These are phyloP conservation scores for Lutjanus campechanus DNA, from an alignment of 2,797 vertebrate genomes.

Conservation along the genomic window DNA sequence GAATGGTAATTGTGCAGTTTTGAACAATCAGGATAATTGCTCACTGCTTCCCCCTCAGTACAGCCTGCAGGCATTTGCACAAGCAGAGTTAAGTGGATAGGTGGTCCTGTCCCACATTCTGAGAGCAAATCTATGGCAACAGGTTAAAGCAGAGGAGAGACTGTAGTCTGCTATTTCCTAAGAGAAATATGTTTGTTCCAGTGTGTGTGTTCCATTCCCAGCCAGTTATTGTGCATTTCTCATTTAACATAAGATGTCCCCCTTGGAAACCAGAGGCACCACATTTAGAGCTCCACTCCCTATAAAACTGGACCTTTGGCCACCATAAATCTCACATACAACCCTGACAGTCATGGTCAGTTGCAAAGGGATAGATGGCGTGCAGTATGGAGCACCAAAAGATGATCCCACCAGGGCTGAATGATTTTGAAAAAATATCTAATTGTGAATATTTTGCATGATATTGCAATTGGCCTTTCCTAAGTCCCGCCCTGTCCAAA, in stretches of 20 bases:
- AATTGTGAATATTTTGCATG: too few species aligned
- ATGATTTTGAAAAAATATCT: too few species aligned
- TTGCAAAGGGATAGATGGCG: neutral
- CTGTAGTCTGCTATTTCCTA: constrained; percentile 22
- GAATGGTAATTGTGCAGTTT: constrained; percentile 60
- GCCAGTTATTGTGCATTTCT: constrained; percentile 60
- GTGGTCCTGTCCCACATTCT: constrained; percentile 53
- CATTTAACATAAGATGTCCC: constrained; percentile 40
- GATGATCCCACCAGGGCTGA: neutral
- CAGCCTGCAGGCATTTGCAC: constrained; percentile 54
- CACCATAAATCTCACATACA: constrained; percentile 58
- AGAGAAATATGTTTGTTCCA: constrained; percentile 55
- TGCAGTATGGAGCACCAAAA: neutral
- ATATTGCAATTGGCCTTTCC: too few species aligned
- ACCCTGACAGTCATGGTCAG: neutral
- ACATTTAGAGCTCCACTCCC: constrained; percentile 34
- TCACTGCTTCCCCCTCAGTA: constrained; percentile 20
- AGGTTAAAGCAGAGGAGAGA: constrained; percentile 21
- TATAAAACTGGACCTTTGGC: constrained; percentile 70
- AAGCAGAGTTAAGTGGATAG: constrained; percentile 29
- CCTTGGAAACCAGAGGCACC: constrained; percentile 66
- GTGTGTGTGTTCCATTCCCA: constrained; percentile 13
- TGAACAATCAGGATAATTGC: constrained; percentile 66
- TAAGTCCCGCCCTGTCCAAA: too few species aligned
- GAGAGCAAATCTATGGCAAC: constrained; percentile 59